Evolutionary conservation across 2,113 vertebrate genomes (phyloP).

Genomic region (Conger conger): DNA sequence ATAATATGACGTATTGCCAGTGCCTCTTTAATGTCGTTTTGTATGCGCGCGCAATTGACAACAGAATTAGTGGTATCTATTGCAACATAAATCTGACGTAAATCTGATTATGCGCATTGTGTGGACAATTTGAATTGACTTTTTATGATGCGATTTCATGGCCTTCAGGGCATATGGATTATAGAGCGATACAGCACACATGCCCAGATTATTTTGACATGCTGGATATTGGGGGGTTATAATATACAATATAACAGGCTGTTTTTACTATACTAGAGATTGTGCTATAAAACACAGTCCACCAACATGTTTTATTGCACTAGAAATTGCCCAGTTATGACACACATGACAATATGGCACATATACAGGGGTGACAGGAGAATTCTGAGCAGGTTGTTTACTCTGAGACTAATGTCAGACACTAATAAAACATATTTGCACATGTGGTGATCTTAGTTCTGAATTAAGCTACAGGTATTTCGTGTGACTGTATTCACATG

Average conservation of each 20-base stretch:
- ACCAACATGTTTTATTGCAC: slow-evolving; percentile 7
- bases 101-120: slow-evolving; percentile 63
- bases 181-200: slow-evolving; percentile 48
- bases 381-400: not conserved
- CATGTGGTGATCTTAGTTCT: not conserved
- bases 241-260: slow-evolving; percentile 3
- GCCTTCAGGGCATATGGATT: not conserved
- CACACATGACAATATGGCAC: slow-evolving; percentile 4
- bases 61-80: not conserved
- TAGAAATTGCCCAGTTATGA: not conserved
- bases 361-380: not conserved
- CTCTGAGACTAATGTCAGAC: not conserved
- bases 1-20: not conserved
- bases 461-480: no score
- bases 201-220: slow-evolving; percentile 3
- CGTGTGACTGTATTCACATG: no score
- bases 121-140: slow-evolving; percentile 61
- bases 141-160: slow-evolving; percentile 44
- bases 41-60: not conserved
- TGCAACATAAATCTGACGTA: slow-evolving; percentile 35
- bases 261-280: not conserved
- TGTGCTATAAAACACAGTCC: not conserved
- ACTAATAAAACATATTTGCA: not conserved
- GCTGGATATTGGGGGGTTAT: not conserved
- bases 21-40: slow-evolving; percentile 3